These are phyloP conservation scores for Pelobates fuscus DNA, from an alignment of 2,113 vertebrate species.

Conservation along the genomic window DNA sequence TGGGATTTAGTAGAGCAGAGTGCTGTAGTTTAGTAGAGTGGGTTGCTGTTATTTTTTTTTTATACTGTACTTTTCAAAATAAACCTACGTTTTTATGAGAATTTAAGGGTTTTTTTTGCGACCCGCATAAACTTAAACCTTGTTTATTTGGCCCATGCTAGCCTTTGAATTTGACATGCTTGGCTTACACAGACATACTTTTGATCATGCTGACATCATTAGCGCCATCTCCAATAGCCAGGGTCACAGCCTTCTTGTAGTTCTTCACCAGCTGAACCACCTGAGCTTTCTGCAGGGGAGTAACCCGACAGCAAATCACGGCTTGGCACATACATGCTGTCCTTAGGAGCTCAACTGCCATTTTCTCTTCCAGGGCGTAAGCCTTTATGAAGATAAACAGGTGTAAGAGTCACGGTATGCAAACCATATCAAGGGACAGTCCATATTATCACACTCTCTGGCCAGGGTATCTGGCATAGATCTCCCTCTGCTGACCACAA, in stretches of 20 bases:
- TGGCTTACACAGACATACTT: slow-evolving; percentile 65
- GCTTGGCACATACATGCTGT: slow-evolving; percentile 88
- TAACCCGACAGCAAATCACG: slow-evolving; percentile 93
- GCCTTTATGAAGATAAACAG: slow-evolving; percentile 68
- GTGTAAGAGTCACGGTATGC: not conserved
- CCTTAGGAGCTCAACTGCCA: slow-evolving; percentile 82
- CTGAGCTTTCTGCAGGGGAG: slow-evolving; percentile 93
- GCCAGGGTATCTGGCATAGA: too few relatives aligned
- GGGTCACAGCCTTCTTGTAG: slow-evolving; percentile 85
- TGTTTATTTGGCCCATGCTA: too few relatives aligned
- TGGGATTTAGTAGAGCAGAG: too few relatives aligned
- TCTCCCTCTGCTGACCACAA: too few relatives aligned
- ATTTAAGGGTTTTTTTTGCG: too few relatives aligned
- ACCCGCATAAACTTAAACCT: too few relatives aligned
- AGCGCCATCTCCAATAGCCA: slow-evolving; percentile 92
- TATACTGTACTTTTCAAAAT: too few relatives aligned
- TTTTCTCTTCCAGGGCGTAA: slow-evolving; percentile 74
- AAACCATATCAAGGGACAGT: not conserved
- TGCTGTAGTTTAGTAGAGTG: too few relatives aligned
- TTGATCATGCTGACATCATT: slow-evolving; percentile 98
- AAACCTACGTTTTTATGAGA: too few relatives aligned
- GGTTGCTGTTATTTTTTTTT: too few relatives aligned
- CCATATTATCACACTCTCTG: not conserved
- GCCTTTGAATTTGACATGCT: too few relatives aligned
- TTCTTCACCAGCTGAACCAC: slow-evolving; percentile 93